Evolutionary conservation across 2,797 vertebrate genomes (phyloP).

Genomic region (Mallotus villosus): DNA sequence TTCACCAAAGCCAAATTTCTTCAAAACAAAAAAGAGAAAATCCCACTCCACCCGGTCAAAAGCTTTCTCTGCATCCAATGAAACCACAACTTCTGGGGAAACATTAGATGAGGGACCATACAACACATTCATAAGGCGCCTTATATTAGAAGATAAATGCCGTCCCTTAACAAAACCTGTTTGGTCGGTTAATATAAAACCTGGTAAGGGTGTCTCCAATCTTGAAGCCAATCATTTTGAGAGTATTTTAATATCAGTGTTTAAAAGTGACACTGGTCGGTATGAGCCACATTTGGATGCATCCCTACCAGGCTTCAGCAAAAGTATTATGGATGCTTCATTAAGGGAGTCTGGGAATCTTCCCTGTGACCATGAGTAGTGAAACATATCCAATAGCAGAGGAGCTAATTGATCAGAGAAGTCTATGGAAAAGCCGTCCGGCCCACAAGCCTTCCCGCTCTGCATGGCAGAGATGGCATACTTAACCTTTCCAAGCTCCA

Average conservation of each 20-base stretch:
- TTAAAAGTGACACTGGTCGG: conserved; percentile 3
- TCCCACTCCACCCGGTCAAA: neutral
- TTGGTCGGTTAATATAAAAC: neutral
- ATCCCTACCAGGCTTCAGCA: conserved; percentile 21
- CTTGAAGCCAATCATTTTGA: neutral
- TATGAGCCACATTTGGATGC: conserved; percentile 16
- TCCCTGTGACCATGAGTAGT: neutral
- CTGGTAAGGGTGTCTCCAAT: conserved; percentile 1
- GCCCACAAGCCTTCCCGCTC: conserved; percentile 7
- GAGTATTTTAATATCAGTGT: neutral
- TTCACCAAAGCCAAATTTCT: conserved; percentile 9
- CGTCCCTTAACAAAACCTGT: too few species aligned
- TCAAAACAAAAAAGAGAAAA: conserved; percentile 2
- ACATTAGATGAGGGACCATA: neutral
- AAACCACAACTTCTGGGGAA: conserved; percentile 3
- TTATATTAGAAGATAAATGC: too few species aligned
- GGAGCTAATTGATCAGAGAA: conserved; percentile 14
- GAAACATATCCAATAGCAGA: conserved; percentile 16
- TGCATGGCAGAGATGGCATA: conserved; percentile 9
- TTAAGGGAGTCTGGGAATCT: neutral
- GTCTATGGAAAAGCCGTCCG: conserved; percentile 13
- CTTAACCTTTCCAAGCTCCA: neutral
- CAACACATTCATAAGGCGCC: conserved; percentile 5
- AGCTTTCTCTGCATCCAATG: conserved; percentile 2
- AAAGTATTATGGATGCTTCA: conserved; percentile 10